These are phyloP conservation scores for Paramormyrops kingsleyae DNA, from an alignment of 2,113 vertebrate genomes.

Conservation along the genomic window DNA sequence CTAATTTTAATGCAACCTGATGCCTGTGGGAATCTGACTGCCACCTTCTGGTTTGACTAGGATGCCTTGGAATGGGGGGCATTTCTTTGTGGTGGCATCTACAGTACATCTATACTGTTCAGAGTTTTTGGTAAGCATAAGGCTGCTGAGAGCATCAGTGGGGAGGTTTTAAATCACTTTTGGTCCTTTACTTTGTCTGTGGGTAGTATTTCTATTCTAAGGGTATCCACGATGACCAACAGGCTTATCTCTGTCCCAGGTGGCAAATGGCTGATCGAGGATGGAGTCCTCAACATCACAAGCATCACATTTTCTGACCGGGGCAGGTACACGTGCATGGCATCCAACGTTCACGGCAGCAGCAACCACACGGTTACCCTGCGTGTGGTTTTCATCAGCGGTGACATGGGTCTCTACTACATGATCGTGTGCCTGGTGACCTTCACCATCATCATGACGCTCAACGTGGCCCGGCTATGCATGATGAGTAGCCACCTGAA, in stretches of 20 bases:
- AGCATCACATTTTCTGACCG: conserved; percentile 84
- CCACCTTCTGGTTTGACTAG: neutral
- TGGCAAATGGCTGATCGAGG: conserved; percentile 81
- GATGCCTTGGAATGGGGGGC: neutral
- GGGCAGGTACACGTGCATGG: conserved; percentile 90
- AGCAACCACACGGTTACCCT: conserved; percentile 88
- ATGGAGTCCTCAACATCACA: conserved; percentile 87
- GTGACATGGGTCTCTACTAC: conserved; percentile 97
- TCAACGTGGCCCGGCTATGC: conserved; percentile 91
- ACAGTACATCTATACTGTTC: neutral
- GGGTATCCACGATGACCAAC: neutral
- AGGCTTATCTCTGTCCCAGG: conserved; percentile 41
- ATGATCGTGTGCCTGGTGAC: conserved; percentile 96
- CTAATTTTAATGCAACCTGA: neutral
- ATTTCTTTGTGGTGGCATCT: neutral
- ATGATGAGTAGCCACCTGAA: conserved; percentile 99
- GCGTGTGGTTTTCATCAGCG: conserved; percentile 83
- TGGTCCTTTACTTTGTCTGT: neutral
- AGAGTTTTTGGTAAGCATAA: neutral
- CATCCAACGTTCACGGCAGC: conserved; percentile 71
- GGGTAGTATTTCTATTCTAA: neutral
- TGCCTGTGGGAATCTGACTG: neutral
- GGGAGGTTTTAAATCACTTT: neutral
- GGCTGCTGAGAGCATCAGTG: neutral
- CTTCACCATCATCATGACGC: conserved; percentile 90